phyloP scores from a whole-genome alignment of 2,113 vertebrate species.

The human region DNA sequence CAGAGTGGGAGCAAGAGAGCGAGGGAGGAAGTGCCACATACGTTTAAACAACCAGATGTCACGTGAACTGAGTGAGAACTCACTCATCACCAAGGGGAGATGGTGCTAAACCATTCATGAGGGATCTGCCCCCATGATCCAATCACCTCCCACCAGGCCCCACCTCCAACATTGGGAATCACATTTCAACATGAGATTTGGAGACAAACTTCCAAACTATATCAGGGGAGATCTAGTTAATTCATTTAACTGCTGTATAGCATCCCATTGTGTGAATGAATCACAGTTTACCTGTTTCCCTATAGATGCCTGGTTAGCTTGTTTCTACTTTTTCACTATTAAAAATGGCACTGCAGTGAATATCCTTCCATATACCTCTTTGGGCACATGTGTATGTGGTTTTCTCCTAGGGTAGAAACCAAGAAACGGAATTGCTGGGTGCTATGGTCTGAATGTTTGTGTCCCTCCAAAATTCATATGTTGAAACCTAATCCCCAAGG shows the following conservation, averaged over 20 bases:
- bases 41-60: too few species aligned
- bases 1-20: too few species aligned
- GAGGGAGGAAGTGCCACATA: too few species aligned
- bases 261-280: fast-evolving
- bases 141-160: too few species aligned
- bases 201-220: too few species aligned
- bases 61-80: too few species aligned
- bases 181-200: too few species aligned
- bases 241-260: neutral
- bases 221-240: neutral
- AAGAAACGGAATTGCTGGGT: neutral
- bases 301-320: neutral
- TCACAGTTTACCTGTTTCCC: neutral
- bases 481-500: neutral
- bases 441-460: neutral
- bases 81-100: too few species aligned
- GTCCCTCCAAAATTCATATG: neutral
- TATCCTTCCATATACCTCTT: neutral
- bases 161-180: too few species aligned
- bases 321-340: neutral
- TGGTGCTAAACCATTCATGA: too few species aligned
- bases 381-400: neutral
- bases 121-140: too few species aligned
- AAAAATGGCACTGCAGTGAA: neutral
- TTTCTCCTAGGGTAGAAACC: neutral